These are phyloP conservation scores for Criorhina ranunculi DNA, from an alignment of 2,888 invertebrate genomes.

Conservation along the genomic window DNA sequence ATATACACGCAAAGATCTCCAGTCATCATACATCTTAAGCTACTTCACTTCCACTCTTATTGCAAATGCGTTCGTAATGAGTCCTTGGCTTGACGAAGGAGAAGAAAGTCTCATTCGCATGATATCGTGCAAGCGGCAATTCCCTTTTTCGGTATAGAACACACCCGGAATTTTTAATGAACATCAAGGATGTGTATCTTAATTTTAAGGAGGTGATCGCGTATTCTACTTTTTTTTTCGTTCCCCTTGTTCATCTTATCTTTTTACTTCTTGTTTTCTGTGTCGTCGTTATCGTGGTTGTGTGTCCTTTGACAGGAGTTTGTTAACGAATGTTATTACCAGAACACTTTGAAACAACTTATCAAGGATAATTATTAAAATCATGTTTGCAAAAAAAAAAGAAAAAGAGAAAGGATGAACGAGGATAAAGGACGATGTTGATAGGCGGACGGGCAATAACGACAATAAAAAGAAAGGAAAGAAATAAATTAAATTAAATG, in stretches of 20 bases:
- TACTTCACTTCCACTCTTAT: slow-evolving; percentile 36
- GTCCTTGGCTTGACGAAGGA: slow-evolving; percentile 49
- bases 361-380: slow-evolving; percentile 76
- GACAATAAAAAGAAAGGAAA: slow-evolving; percentile 23
- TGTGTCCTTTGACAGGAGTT: slow-evolving; percentile 73
- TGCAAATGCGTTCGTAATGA: slow-evolving; percentile 72
- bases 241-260: neutral
- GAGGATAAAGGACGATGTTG: slow-evolving; percentile 29
- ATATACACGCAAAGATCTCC: slow-evolving; percentile 9
- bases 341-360: slow-evolving; percentile 77
- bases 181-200: slow-evolving; percentile 74
- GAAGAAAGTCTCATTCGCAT: slow-evolving; percentile 23
- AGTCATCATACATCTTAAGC: neutral
- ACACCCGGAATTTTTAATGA: slow-evolving; percentile 75
- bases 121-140: slow-evolving; percentile 52
- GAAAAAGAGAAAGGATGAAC: slow-evolving; percentile 11
- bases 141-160: slow-evolving; percentile 50
- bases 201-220: slow-evolving; percentile 54
- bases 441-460: neutral
- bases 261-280: neutral
- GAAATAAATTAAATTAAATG: slow-evolving; percentile 65
- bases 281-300: slow-evolving; percentile 22
- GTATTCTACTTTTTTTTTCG: slow-evolving; percentile 11
- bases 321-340: slow-evolving; percentile 76
- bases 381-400: slow-evolving; percentile 66